phyloP scores from a whole-genome alignment of 1,140 invertebrate species.

The Ostrea edulis region DNA sequence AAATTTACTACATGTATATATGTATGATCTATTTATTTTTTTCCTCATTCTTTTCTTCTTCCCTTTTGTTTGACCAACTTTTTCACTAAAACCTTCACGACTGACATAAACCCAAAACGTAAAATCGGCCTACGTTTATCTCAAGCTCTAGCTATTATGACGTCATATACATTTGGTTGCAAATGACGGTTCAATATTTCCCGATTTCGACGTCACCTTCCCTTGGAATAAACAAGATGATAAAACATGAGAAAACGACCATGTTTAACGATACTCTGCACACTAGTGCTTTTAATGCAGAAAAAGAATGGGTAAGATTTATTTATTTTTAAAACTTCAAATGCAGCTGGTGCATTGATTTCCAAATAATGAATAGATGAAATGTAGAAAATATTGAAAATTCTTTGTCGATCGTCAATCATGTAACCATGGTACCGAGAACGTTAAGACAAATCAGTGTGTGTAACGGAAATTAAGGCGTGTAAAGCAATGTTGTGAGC shows the following conservation, averaged over 20 bases:
- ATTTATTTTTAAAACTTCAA: background rate
- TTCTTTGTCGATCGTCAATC: too few species aligned
- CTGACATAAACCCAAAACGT: too few species aligned
- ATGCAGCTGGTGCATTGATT: background rate
- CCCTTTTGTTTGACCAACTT: too few species aligned
- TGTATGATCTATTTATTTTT: too few species aligned
- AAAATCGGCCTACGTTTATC: too few species aligned
- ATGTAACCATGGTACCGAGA: too few species aligned
- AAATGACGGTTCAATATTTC: background rate
- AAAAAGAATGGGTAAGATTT: background rate
- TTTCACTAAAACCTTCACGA: too few species aligned
- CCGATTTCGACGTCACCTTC: constrained; percentile 18
- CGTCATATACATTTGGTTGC: background rate
- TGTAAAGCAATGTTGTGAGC: too few species aligned
- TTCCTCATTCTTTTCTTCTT: too few species aligned
- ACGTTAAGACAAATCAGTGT: too few species aligned
- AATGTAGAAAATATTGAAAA: background rate
- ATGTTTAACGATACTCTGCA: background rate
- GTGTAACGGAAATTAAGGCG: too few species aligned
- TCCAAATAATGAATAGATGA: background rate
- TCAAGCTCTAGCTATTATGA: background rate
- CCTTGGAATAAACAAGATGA: constrained; percentile 27
- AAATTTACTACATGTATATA: too few species aligned
- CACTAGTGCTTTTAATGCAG: background rate
- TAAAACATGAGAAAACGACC: background rate